Evolutionary conservation across 1,140 invertebrate genomes (phyloP).

Genomic region (Ceratina australensis): DNA sequence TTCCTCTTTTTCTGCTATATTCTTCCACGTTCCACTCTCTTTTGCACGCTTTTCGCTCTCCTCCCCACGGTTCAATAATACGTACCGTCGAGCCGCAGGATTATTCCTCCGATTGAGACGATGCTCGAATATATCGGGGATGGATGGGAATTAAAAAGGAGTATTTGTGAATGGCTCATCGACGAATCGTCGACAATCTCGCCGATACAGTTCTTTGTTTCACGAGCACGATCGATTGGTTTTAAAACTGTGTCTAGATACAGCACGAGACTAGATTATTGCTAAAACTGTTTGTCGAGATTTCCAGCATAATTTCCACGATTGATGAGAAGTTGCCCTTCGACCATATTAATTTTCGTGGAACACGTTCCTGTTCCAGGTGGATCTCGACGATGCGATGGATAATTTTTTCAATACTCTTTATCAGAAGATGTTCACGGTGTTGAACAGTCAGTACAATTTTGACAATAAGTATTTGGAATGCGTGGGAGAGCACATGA

Average conservation of each 20-base stretch:
- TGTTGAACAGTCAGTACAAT: conserved; percentile 93
- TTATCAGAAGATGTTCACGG: conserved; percentile 97
- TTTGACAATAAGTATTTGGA: conserved; percentile 93
- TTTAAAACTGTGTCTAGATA: neutral
- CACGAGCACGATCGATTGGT: conserved; percentile 1
- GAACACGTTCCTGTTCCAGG: conserved; percentile 70
- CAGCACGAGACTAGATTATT: no score
- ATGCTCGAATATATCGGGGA: conserved; percentile 9
- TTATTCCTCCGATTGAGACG: conserved; percentile 19
- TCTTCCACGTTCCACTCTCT: neutral
- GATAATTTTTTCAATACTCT: conserved; percentile 95
- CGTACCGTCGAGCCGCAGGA: conserved; percentile 20
- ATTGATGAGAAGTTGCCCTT: neutral
- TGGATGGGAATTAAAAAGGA: conserved; percentile 27
- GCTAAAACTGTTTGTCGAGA: no score
- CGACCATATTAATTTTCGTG: neutral
- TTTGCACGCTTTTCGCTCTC: neutral
- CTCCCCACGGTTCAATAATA: conserved; percentile 7
- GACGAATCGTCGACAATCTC: neutral
- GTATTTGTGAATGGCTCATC: conserved; percentile 12
- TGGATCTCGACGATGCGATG: conserved; percentile 91
- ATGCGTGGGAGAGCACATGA: conserved; percentile 95
- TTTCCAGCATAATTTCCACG: no score
- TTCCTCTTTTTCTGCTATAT: neutral
- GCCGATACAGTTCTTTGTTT: conserved; percentile 6